A percentile compares a stretch with the other conserved stretches of the same genome.
Evolutionary conservation across 2,888 invertebrate genomes (phyloP).

Genomic region (Drepana falcataria): DNA sequence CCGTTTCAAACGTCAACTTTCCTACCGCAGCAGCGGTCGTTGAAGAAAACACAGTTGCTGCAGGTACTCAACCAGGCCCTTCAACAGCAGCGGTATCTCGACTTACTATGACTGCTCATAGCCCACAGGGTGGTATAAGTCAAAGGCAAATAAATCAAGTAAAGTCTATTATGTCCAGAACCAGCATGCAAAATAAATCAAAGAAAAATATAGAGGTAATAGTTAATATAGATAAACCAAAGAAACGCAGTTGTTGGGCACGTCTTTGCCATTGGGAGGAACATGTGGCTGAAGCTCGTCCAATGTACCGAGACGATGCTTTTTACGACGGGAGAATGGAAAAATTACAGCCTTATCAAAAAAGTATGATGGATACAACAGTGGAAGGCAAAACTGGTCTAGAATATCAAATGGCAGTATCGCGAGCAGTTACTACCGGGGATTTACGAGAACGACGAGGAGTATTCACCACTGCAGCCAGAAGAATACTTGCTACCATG

Average conservation of each 20-base stretch:
- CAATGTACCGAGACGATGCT: conserved; percentile 68
- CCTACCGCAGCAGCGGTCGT: conserved; percentile 62
- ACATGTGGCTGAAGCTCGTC: conserved; percentile 54
- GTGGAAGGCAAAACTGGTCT: conserved; percentile 51
- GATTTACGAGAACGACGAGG: conserved; percentile 58
- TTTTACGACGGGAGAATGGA: conserved; percentile 60
- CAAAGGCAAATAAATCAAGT: conserved; percentile 55
- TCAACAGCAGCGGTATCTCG: conserved; percentile 45
- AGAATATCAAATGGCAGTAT: conserved; percentile 68
- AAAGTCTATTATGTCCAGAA: conserved; percentile 51
- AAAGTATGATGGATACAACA: conserved; percentile 46
- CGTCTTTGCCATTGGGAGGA: conserved; percentile 55
- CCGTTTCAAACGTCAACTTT: conserved; percentile 48
- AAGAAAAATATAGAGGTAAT: conserved; percentile 35
- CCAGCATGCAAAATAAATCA: conserved; percentile 33
- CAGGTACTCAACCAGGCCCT: conserved; percentile 38
- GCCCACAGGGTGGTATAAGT: conserved; percentile 48
- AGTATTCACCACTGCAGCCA: conserved; percentile 56
- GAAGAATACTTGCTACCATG: conserved; percentile 68
- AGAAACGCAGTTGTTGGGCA: conserved; percentile 45
- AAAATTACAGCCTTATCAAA: conserved; percentile 54
- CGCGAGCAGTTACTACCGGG: conserved; percentile 55
- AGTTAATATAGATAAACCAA: conserved; percentile 26
- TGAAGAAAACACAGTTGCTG: conserved; percentile 27
- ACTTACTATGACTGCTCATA: conserved; percentile 46